Evolutionary conservation across 2,113 vertebrate genomes (phyloP).

Genomic region (Nasalis larvatus): DNA sequence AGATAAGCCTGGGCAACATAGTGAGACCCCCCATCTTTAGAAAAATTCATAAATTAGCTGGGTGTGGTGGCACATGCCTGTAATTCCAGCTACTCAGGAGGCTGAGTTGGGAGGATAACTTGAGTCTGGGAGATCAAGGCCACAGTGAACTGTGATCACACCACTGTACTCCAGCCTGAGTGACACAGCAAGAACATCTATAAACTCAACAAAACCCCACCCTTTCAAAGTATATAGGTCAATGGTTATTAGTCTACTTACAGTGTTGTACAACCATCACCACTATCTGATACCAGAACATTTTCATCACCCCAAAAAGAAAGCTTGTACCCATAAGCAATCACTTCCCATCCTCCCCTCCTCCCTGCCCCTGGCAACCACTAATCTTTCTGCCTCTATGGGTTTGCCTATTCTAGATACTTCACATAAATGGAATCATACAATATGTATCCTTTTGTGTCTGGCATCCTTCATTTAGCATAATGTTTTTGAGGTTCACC

Average conservation of each 20-base stretch:
- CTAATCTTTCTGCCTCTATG: not conserved
- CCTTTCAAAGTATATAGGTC: not conserved
- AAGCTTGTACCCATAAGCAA: not conserved
- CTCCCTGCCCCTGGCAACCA: not conserved
- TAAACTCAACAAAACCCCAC: not conserved
- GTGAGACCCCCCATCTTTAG: no score
- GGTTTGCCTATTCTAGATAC: not conserved
- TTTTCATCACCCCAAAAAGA: not conserved
- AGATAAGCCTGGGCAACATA: no score
- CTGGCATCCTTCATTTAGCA: not conserved
- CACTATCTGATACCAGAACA: rapidly evolving
- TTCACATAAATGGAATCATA: not conserved
- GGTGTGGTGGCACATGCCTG: no score
- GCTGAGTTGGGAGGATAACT: no score
- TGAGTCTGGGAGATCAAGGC: no score
- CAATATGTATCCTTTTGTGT: rapidly evolving
- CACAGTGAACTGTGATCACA: no score
- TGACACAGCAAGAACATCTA: no score
- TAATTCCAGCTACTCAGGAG: no score
- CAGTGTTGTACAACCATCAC: not conserved
- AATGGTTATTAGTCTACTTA: not conserved
- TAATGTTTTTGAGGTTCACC: not conserved
- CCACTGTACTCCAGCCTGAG: no score
- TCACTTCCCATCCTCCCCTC: not conserved
- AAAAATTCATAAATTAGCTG: no score